A percentile compares a stretch with the other conserved stretches of the same genome.
Evolutionary conservation across 2,113 vertebrate species (phyloP).

Genomic region (Xenus cinereus): DNA sequence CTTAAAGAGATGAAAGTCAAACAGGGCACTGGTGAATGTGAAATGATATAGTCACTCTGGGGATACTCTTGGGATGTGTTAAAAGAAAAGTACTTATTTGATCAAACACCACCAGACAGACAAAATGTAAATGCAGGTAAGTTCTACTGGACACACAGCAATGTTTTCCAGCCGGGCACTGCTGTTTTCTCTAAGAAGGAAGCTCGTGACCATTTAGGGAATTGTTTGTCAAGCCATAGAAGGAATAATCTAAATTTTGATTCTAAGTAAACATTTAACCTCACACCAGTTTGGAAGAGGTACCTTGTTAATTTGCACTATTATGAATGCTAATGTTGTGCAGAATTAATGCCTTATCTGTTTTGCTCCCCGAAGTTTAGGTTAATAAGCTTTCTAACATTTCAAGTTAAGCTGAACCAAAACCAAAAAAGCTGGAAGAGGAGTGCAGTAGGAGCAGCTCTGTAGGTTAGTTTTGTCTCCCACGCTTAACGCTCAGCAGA

Average conservation of each 20-base stretch:
- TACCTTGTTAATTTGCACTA: conserved; percentile 81
- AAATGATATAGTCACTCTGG: not conserved
- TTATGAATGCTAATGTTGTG: conserved; percentile 67
- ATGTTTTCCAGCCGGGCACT: conserved; percentile 13
- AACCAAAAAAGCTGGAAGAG: conserved; percentile 54
- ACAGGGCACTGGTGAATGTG: conserved; percentile 5
- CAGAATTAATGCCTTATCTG: conserved; percentile 80
- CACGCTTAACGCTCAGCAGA: conserved; percentile 34
- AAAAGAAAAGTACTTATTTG: not conserved
- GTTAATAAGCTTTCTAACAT: conserved; percentile 76
- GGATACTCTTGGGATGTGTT: not conserved
- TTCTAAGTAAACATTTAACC: conserved; percentile 56
- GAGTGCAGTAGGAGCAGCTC: conserved; percentile 29
- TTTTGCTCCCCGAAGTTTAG: conserved; percentile 67
- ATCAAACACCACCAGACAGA: not conserved
- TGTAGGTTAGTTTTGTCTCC: conserved; percentile 26
- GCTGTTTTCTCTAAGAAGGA: not conserved
- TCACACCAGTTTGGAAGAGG: conserved; percentile 57
- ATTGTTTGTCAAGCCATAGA: conserved; percentile 76
- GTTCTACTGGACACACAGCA: not conserved
- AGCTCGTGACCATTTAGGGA: not conserved
- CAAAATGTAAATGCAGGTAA: not conserved
- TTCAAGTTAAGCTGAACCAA: conserved; percentile 74
- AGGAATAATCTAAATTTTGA: conserved; percentile 58
- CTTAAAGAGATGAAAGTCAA: conserved; percentile 9